phyloP scores from a whole-genome alignment of 1,140 invertebrate genomes.

The Asbolus verrucosus region DNA sequence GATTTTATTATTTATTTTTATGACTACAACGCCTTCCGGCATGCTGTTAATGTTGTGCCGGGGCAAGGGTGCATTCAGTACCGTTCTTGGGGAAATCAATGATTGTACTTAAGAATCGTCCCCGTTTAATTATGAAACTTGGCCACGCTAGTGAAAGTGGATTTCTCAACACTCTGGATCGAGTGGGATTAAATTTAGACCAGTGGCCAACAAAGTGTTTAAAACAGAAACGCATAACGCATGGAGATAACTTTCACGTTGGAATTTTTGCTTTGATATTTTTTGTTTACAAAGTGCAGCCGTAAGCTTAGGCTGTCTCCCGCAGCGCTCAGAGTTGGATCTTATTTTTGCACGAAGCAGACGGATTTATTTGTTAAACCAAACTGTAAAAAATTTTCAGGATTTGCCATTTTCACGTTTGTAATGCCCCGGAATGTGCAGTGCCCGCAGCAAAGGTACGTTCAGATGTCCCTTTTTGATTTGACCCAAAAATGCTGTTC shows the following conservation, averaged over 20 bases:
- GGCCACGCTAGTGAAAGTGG: conserved; percentile 45
- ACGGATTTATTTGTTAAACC: neutral
- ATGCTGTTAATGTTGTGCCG: too few relatives aligned
- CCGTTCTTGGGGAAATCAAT: conserved; percentile 15
- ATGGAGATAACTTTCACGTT: conserved; percentile 40
- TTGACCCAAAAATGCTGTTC: conserved; percentile 40
- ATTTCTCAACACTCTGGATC: conserved; percentile 43
- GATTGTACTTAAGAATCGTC: conserved; percentile 41
- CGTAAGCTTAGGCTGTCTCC: too few relatives aligned
- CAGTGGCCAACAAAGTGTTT: conserved; percentile 43
- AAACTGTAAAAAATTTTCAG: conserved; percentile 2
- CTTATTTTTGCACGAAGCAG: conserved; percentile 15
- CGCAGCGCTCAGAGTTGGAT: neutral
- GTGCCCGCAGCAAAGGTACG: too few relatives aligned
- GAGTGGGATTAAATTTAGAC: conserved; percentile 45
- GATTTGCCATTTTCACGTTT: too few relatives aligned
- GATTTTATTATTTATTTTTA: too few relatives aligned
- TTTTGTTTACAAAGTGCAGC: neutral
- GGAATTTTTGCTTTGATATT: conserved; percentile 16
- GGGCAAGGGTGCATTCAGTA: too few relatives aligned
- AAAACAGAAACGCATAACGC: conserved; percentile 17
- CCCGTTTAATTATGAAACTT: conserved; percentile 45
- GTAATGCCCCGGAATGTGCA: too few relatives aligned
- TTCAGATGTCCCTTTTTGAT: conserved; percentile 29
- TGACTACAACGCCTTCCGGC: too few relatives aligned